These are phyloP conservation scores for Notiomystis cincta DNA, from an alignment of 2,113 vertebrate species.

Conservation along the genomic window DNA sequence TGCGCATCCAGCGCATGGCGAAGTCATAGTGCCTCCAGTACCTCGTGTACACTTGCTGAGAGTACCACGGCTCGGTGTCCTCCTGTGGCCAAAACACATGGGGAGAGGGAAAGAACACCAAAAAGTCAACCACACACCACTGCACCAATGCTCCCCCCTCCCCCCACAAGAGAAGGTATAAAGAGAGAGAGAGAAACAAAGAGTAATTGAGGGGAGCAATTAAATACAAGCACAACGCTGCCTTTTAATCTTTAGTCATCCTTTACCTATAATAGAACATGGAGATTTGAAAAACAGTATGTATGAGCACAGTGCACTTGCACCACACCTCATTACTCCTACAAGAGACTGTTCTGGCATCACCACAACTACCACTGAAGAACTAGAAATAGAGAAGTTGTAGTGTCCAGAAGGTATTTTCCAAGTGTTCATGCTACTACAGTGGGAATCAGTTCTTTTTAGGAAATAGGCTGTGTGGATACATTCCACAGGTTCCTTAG, in stretches of 20 bases:
- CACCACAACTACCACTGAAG: background rate
- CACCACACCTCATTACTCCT: background rate
- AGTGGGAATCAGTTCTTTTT: background rate
- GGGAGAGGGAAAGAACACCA: background rate
- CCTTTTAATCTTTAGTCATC: background rate
- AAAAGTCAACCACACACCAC: background rate
- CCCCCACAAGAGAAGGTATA: background rate
- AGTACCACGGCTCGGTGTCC: conserved; percentile 71
- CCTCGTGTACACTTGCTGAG: conserved; percentile 73
- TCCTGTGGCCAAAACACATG: background rate
- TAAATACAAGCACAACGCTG: background rate
- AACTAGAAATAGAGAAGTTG: background rate
- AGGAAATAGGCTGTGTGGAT: background rate
- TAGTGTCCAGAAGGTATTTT: background rate
- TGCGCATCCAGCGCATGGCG: conserved; percentile 86
- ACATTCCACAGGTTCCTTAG: background rate
- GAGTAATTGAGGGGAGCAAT: background rate
- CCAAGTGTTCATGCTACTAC: background rate
- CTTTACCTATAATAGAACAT: background rate
- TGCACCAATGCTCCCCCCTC: background rate
- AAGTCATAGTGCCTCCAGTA: conserved; percentile 92
- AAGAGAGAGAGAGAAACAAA: background rate
- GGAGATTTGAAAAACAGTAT: background rate
- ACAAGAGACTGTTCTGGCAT: background rate
- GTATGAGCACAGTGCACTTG: background rate